A percentile compares a stretch with the other conserved stretches of the same genome.
Evolutionary conservation across 2,888 invertebrate species (phyloP).

Genomic region (Urechis unicinctus): DNA sequence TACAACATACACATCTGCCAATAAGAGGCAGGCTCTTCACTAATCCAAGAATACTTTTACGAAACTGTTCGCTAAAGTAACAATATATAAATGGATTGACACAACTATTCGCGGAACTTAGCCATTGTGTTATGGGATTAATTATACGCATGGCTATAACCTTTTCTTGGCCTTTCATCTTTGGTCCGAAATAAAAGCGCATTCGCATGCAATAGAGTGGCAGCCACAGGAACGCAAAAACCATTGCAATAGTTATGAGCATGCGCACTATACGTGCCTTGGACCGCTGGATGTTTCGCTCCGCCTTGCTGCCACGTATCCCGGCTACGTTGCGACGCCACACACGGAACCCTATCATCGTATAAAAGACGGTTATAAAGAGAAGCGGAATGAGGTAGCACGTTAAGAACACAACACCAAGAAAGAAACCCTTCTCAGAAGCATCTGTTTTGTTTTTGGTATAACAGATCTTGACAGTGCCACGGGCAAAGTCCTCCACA

Average conservation of each 20-base stretch:
- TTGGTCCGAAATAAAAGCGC: slow-evolving; percentile 70
- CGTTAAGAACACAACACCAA: slow-evolving; percentile 79
- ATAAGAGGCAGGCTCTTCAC: no score
- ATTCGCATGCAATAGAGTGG: slow-evolving; percentile 86
- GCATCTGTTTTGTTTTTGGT: background rate
- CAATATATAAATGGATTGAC: slow-evolving; percentile 92
- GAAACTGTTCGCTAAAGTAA: slow-evolving; percentile 60
- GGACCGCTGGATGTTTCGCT: slow-evolving; percentile 61
- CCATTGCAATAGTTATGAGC: slow-evolving; percentile 85
- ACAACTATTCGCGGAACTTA: slow-evolving; percentile 89
- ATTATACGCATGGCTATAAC: slow-evolving; percentile 47
- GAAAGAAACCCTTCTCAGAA: slow-evolving; percentile 66
- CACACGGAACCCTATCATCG: slow-evolving; percentile 81
- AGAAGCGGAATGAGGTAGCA: slow-evolving; percentile 88
- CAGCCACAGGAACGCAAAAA: slow-evolving; percentile 87
- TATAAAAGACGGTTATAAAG: slow-evolving; percentile 83
- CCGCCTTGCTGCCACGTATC: slow-evolving; percentile 61
- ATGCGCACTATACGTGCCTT: slow-evolving; percentile 92
- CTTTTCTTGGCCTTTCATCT: slow-evolving; percentile 1
- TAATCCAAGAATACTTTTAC: slow-evolving; percentile 10
- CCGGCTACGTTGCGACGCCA: slow-evolving; percentile 83
- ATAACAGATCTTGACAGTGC: slow-evolving; percentile 3
- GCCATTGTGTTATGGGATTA: slow-evolving; percentile 84
- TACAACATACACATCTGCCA: no score
- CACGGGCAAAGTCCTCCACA: background rate